Percentiles rank a stretch among this genome's conserved stretches.
phyloP scores from a whole-genome alignment of 2,797 vertebrate genomes.

The Sebastes vulpes region DNA sequence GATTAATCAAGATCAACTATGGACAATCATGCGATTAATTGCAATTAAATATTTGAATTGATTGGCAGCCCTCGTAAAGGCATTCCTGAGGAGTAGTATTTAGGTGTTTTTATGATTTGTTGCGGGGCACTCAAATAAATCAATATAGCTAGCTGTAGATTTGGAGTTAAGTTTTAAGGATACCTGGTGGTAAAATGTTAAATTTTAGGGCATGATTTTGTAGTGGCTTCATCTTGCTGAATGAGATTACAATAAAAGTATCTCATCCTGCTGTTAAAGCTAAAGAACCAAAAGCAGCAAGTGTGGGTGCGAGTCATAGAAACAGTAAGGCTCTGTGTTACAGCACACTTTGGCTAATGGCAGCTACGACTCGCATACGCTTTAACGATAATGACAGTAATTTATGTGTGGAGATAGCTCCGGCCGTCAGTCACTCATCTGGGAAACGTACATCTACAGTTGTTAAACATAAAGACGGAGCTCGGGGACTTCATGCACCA shows the following conservation, averaged over 20 bases:
- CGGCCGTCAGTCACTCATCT: not conserved
- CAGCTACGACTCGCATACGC: not conserved
- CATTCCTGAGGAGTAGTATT: too few relatives aligned
- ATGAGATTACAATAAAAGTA: not conserved
- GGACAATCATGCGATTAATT: too few relatives aligned
- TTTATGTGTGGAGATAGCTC: not conserved
- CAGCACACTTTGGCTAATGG: conserved; percentile 25
- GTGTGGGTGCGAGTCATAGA: not conserved
- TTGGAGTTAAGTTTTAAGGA: not conserved
- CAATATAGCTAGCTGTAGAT: not conserved
- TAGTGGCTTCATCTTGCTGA: not conserved
- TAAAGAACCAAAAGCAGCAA: not conserved
- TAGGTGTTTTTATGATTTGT: not conserved
- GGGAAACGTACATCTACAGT: not conserved
- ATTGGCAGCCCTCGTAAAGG: too few relatives aligned
- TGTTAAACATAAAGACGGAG: conserved; percentile 26
- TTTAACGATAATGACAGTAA: conserved; percentile 49
- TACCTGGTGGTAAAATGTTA: not conserved
- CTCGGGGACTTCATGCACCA: not conserved
- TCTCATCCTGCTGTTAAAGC: not conserved
- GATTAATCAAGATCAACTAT: too few relatives aligned
- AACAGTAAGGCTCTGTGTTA: not conserved
- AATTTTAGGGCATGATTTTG: not conserved
- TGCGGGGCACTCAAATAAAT: not conserved
- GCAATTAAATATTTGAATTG: too few relatives aligned